These are phyloP conservation scores for Rhinella marina DNA, from an alignment of 2,797 vertebrate genomes.

Conservation along the genomic window DNA sequence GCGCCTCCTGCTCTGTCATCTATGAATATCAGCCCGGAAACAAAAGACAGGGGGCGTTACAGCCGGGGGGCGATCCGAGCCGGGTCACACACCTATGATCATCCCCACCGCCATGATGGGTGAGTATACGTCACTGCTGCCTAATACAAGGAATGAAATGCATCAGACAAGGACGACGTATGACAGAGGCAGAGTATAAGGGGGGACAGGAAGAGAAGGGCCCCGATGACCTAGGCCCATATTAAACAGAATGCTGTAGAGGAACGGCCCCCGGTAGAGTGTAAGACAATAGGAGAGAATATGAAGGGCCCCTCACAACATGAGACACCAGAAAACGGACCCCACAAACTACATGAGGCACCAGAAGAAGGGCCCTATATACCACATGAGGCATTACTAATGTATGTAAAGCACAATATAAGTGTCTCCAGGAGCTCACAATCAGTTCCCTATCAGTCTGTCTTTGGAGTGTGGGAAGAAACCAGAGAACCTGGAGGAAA, in stretches of 20 bases:
- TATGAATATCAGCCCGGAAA: neutral
- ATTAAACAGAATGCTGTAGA: too few species aligned
- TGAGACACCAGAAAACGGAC: neutral
- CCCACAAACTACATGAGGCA: neutral
- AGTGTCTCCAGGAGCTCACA: too few species aligned
- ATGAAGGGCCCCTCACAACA: too few species aligned
- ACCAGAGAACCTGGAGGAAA: too few species aligned
- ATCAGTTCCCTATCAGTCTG: too few species aligned
- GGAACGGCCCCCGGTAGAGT: neutral
- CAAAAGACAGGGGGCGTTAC: constrained; percentile 39
- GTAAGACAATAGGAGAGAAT: too few species aligned
- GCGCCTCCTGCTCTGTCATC: neutral
- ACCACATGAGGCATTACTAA: too few species aligned
- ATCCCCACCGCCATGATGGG: neutral
- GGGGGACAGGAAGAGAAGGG: neutral
- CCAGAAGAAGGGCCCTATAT: neutral
- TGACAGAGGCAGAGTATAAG: neutral
- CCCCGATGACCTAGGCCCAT: neutral
- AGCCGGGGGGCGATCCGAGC: neutral
- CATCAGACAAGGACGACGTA: neutral
- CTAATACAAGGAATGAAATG: neutral
- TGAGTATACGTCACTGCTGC: neutral
- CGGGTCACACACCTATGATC: neutral
- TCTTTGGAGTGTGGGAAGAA: too few species aligned
- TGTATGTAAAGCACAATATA: too few species aligned